These are phyloP conservation scores for Drosophila ohnishii DNA, from an alignment of 1,140 invertebrate genomes.

Conservation along the genomic window DNA sequence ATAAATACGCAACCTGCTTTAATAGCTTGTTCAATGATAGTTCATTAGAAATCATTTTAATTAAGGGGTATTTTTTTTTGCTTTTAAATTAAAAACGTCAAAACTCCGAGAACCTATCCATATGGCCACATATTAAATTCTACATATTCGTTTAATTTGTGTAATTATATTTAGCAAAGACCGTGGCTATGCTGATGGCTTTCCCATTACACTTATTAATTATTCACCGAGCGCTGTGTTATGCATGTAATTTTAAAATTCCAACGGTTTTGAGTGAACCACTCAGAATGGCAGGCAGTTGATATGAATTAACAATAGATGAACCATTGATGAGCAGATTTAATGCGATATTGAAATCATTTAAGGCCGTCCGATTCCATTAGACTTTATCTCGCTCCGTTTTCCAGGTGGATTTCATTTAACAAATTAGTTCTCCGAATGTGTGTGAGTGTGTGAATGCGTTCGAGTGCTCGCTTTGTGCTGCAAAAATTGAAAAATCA, in stretches of 20 bases:
- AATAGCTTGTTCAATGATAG: conserved; percentile 1
- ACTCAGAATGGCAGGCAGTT: conserved; percentile 11
- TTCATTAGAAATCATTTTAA: conserved; percentile 16
- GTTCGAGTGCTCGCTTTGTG: conserved; percentile 50
- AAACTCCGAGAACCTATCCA: background rate
- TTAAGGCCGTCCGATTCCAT: background rate
- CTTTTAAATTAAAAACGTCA: background rate
- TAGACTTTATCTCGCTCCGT: background rate
- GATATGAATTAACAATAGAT: conserved; percentile 21
- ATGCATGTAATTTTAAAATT: conserved; percentile 24
- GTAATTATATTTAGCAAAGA: conserved; percentile 33
- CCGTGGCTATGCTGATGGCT: background rate
- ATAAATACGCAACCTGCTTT: background rate
- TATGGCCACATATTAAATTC: conserved; percentile 6
- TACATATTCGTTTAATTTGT: conserved; percentile 21
- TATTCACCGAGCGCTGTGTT: conserved; percentile 21
- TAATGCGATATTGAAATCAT: conserved; percentile 4
- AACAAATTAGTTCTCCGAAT: conserved; percentile 9
- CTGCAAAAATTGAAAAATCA: conserved; percentile 75
- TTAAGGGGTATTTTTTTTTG: conserved; percentile 3
- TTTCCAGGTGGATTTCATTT: conserved; percentile 11
- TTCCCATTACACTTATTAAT: conserved; percentile 31
- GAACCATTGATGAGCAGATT: conserved; percentile 21
- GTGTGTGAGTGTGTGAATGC: conserved; percentile 13
- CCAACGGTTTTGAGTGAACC: background rate